These are phyloP conservation scores for Sandelia bainsii DNA, from an alignment of 2,797 vertebrate species.

Conservation along the genomic window DNA sequence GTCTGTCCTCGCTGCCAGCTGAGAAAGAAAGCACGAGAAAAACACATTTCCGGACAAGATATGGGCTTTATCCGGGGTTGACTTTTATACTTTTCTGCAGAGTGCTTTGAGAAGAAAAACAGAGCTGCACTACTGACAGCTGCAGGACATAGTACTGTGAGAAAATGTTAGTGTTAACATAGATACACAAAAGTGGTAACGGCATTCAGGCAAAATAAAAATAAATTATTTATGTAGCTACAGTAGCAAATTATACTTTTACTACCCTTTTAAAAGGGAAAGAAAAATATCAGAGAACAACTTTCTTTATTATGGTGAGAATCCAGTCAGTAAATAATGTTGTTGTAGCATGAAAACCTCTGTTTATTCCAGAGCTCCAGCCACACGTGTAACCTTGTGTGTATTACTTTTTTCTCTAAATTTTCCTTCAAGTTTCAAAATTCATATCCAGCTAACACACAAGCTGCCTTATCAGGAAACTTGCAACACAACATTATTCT, in stretches of 20 bases:
- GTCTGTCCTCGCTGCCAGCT: constrained; percentile 1
- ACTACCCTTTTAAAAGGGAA: background rate
- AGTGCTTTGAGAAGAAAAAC: constrained; percentile 30
- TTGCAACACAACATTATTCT: background rate
- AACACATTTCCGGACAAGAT: constrained; percentile 25
- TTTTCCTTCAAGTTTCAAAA: too few relatives aligned
- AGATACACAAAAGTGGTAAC: background rate
- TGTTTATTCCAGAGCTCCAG: too few relatives aligned
- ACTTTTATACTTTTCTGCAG: constrained; percentile 30
- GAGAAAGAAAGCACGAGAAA: constrained; percentile 12
- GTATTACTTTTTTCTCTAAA: too few relatives aligned
- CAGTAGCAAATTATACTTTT: background rate
- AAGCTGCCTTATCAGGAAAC: constrained; percentile 8
- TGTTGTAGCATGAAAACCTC: too few relatives aligned
- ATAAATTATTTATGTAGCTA: background rate
- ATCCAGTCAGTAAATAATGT: background rate
- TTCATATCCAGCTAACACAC: background rate
- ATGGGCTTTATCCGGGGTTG: constrained; percentile 24
- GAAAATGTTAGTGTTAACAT: background rate
- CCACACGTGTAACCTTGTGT: too few relatives aligned
- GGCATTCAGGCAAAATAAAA: background rate
- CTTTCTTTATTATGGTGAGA: background rate
- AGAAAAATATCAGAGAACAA: constrained; percentile 3
- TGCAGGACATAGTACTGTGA: constrained; percentile 8
- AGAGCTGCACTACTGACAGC: constrained; percentile 7